Percentiles rank a stretch among this genome's conserved stretches.
Conservation (phyloP, 2,888 invertebrate genomes). For the Apodemia zela region DNA sequence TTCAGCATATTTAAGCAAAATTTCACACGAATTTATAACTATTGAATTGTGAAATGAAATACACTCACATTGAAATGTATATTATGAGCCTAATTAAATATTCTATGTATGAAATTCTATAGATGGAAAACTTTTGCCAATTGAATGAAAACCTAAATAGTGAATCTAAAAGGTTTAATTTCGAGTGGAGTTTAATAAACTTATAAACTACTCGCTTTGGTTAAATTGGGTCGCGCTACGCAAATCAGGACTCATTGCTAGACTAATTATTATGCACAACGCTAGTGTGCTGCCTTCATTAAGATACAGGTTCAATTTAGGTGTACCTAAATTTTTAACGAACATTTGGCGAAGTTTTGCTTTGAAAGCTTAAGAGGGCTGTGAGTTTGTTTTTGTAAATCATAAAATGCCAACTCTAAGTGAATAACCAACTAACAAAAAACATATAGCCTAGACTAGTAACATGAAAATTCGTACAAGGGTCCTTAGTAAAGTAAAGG, state of each 20-base stretch:
- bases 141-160: background rate
- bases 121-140: background rate
- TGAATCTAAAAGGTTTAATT: background rate
- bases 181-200: slow-evolving; percentile 7
- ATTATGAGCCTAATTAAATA: background rate
- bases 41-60: too few species aligned
- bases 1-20: too few species aligned
- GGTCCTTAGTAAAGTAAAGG: too few species aligned
- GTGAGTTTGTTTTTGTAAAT: background rate
- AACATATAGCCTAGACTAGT: too few species aligned
- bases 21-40: too few species aligned
- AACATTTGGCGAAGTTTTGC: background rate
- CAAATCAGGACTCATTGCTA: slow-evolving; percentile 17
- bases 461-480: too few species aligned
- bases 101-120: background rate
- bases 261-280: slow-evolving; percentile 14
- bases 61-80: background rate
- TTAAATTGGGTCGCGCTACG: slow-evolving; percentile 15
- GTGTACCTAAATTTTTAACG: slow-evolving; percentile 6
- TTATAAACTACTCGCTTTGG: slow-evolving; percentile 10
- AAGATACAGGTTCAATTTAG: slow-evolving; percentile 5
- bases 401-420: background rate
- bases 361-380: background rate
- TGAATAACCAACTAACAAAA: too few species aligned
- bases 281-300: slow-evolving; percentile 8